These are phyloP conservation scores for Leptodactylus fallax DNA, from an alignment of 2,797 vertebrate genomes.

Conservation along the genomic window DNA sequence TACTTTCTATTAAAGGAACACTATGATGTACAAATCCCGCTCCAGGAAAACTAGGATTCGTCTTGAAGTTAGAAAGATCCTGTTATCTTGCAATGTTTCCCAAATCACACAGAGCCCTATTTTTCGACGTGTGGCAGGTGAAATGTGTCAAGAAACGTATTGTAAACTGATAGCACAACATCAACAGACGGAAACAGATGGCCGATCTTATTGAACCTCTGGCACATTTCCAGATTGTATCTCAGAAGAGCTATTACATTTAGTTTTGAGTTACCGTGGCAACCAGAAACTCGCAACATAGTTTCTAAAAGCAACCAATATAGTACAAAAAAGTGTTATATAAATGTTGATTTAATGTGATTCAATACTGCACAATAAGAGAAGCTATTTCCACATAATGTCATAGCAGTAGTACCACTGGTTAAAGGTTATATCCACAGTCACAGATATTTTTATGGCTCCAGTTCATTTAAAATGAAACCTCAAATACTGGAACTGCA, in stretches of 20 bases:
- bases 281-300: conserved; percentile 29
- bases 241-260: conserved; percentile 43
- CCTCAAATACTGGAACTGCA: too few species aligned
- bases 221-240: conserved; percentile 55
- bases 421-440: too few species aligned
- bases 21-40: conserved; percentile 47
- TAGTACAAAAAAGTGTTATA: background rate
- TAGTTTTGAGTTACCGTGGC: conserved; percentile 43
- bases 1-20: conserved; percentile 37
- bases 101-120: conserved; percentile 40
- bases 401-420: too few species aligned
- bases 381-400: background rate
- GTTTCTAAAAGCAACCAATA: background rate
- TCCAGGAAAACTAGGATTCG: conserved; percentile 23
- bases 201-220: conserved; percentile 50
- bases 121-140: conserved; percentile 56
- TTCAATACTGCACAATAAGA: background rate
- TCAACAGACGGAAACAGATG: conserved; percentile 58
- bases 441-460: too few species aligned
- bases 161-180: conserved; percentile 51
- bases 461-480: too few species aligned
- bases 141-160: conserved; percentile 56
- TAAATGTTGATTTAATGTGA: background rate
- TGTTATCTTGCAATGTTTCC: conserved; percentile 52
- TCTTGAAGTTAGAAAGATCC: conserved; percentile 44